Evolutionary conservation across 2,113 vertebrate species (phyloP).

Genomic region (Megaleporinus macrocephalus): DNA sequence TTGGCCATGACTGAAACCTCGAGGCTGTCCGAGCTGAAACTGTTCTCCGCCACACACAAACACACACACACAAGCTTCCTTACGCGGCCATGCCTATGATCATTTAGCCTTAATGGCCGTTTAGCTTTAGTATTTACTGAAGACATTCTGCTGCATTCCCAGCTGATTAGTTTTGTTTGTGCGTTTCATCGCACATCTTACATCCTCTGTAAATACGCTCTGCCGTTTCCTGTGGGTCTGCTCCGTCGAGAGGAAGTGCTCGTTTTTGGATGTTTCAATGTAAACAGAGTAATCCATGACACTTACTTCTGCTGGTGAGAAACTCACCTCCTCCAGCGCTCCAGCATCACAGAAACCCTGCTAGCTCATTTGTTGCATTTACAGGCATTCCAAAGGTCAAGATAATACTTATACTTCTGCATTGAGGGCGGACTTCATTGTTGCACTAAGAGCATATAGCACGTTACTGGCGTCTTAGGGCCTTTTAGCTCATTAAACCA

Average conservation of each 20-base stretch:
- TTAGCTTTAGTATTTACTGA: conserved; percentile 9
- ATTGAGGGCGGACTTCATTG: conserved; percentile 12
- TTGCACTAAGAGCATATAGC: conserved; percentile 11
- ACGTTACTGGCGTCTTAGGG: conserved; percentile 24
- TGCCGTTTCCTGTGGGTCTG: conserved; percentile 56
- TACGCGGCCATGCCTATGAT: conserved; percentile 45
- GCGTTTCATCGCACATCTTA: conserved; percentile 26
- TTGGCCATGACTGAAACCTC: conserved; percentile 72
- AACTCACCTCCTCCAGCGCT: neutral
- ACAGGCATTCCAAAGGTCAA: neutral
- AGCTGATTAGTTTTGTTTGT: conserved; percentile 38
- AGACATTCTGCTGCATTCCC: conserved; percentile 32
- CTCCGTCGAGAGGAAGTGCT: conserved; percentile 29
- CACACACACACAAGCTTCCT: conserved; percentile 58
- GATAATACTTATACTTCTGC: neutral
- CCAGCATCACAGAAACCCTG: neutral
- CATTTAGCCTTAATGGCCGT: conserved; percentile 46
- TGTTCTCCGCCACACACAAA: conserved; percentile 50
- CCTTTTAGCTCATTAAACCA: conserved; percentile 52
- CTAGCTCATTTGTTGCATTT: neutral
- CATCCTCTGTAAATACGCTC: conserved; percentile 37
- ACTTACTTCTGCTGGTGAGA: neutral
- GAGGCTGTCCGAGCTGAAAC: conserved; percentile 64
- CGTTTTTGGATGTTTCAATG: conserved; percentile 49
- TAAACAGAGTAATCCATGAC: conserved; percentile 28